A percentile compares a stretch with the other conserved stretches of the same genome.
These are phyloP conservation scores for Archivesica marissinica DNA, from an alignment of 1,140 invertebrate species.

Conservation along the genomic window DNA sequence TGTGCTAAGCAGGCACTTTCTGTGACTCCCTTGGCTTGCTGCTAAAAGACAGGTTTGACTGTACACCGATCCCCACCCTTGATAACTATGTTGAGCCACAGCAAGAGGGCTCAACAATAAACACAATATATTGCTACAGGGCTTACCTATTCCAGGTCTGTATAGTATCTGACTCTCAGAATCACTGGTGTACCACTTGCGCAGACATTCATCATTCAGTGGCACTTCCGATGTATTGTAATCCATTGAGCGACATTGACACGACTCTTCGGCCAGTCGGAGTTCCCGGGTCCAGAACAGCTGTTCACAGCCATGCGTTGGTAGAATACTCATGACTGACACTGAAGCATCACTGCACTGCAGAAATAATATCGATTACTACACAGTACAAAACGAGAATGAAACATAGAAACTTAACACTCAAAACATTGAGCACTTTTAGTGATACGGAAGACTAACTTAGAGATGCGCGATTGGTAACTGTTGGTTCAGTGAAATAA, in stretches of 20 bases:
- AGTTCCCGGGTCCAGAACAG: slow-evolving; percentile 38
- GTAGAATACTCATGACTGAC: slow-evolving; percentile 11
- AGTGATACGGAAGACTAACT: too few species aligned
- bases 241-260: not conserved
- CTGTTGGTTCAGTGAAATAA: too few species aligned
- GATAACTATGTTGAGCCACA: too few species aligned
- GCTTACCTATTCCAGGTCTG: slow-evolving; percentile 8
- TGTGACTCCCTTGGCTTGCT: too few species aligned
- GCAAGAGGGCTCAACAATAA: too few species aligned
- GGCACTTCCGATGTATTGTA: not conserved
- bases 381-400: not conserved
- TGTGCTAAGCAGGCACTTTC: too few species aligned
- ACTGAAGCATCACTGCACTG: not conserved
- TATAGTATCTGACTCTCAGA: not conserved
- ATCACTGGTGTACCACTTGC: not conserved
- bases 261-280: not conserved
- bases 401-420: not conserved
- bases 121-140: not conserved
- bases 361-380: not conserved
- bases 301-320: slow-evolving; percentile 32
- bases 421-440: not conserved
- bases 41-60: too few species aligned
- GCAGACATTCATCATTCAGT: not conserved
- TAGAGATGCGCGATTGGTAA: too few species aligned
- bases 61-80: too few species aligned